phyloP scores from a whole-genome alignment of 2,113 vertebrate species.

The Pica pica region DNA sequence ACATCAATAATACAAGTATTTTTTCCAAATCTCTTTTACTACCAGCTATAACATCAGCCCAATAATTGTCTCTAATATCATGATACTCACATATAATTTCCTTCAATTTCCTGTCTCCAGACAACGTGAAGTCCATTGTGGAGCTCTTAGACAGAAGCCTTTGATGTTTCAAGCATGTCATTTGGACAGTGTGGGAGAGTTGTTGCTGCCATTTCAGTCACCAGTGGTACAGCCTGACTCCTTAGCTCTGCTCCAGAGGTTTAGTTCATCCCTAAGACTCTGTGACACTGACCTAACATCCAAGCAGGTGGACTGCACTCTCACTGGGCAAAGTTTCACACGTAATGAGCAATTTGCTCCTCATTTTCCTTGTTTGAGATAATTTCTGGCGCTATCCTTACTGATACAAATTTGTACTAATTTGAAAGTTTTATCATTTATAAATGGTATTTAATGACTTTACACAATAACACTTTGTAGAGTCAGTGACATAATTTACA shows the following conservation, averaged over 20 bases:
- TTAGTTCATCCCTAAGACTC: neutral
- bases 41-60: neutral
- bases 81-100: neutral
- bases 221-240: neutral
- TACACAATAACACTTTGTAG: neutral
- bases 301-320: neutral
- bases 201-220: neutral
- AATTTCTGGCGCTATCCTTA: accelerated
- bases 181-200: neutral
- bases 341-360: neutral
- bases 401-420: neutral
- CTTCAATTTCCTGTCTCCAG: neutral
- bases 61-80: neutral
- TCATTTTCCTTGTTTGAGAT: neutral
- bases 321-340: neutral
- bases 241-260: neutral
- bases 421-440: neutral
- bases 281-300: neutral
- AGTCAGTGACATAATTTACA: neutral
- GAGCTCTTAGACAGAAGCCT: neutral
- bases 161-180: neutral
- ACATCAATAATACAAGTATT: neutral
- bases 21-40: constrained; percentile 17
- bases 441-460: neutral
- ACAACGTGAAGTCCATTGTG: neutral